Evolutionary conservation across 2,888 invertebrate species (phyloP).

Genomic region (Athrips mouffetella): DNA sequence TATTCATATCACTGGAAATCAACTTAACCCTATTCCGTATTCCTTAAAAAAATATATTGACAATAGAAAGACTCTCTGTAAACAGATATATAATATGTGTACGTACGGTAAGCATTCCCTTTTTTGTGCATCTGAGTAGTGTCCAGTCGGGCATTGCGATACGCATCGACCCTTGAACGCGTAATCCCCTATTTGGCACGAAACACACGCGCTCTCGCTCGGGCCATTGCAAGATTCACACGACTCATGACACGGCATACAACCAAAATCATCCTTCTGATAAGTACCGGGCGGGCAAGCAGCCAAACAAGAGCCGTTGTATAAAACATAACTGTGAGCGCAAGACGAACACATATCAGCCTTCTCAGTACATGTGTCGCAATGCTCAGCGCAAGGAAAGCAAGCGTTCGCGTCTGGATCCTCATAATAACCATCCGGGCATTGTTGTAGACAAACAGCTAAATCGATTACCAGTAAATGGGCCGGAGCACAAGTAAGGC

Average conservation of each 20-base stretch:
- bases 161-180: conserved; percentile 85
- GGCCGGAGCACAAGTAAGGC: conserved; percentile 89
- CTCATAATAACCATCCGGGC: conserved; percentile 93
- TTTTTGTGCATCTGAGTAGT: conserved; percentile 86
- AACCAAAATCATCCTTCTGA: conserved; percentile 92
- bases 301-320: conserved; percentile 90
- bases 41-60: no score
- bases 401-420: conserved; percentile 88
- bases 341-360: conserved; percentile 92
- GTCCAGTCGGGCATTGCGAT: conserved; percentile 84
- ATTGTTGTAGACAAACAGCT: conserved; percentile 91
- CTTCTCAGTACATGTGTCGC: conserved; percentile 90
- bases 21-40: no score
- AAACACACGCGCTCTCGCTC: conserved; percentile 86
- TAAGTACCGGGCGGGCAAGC: conserved; percentile 90
- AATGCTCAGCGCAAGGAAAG: conserved; percentile 91
- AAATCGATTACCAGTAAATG: conserved; percentile 90
- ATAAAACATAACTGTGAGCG: conserved; percentile 90
- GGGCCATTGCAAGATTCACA: conserved; percentile 91
- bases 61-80: no score
- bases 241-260: conserved; percentile 86
- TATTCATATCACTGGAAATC: no score
- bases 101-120: conserved; percentile 84
- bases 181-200: conserved; percentile 85
- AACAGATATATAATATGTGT: no score